Evolutionary conservation across 2,113 vertebrate species (phyloP), one percentile per base, ranked within the genome.

Genomic region (Myodes glareolus): DNA sequence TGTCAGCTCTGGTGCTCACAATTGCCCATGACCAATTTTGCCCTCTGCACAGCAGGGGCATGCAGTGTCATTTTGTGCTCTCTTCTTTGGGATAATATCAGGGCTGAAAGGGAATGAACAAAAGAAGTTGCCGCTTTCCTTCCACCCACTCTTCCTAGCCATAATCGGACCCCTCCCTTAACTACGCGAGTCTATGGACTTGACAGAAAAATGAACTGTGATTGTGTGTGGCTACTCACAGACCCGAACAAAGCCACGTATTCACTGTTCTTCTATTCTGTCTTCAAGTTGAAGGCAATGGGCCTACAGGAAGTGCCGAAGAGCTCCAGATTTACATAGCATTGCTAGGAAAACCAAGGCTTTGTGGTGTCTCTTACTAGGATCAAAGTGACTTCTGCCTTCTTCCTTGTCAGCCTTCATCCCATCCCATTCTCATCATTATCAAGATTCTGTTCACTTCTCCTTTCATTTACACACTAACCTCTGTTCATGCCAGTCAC

Each of bases 11-110:
- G 78, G 84, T 31, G 70, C 84, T 97, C 96, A 96, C 97, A 95
- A 96, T 97, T 88, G 97, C 87, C 97, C 87, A 45, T 94, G 97
- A 96, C 96, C 97, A 94, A 76, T 97, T 97, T 88, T 93, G 95
- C 75, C 84, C 90, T 93, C 94, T 97, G 23, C 96, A 70, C 96
- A 93, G 96, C 96, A 94, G 97, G 97, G 96, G 94, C 92, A 80
- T 78, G 80, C 90, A 65, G 19, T 96, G 96, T 81, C 97, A 88
- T 97, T 97, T 95, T 98, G 96, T 94, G 45, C 92, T 96, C 88
- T 94, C 97, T 96, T 97, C 96, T 96, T 95, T 96, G 88, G 96
- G 95, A 84, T 98, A 97, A 97, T 96, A 90, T 93, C 93, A 92
- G 65, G 84, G 45, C 92, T 97, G 95, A 98, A 97, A 94, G 90